phyloP scores from a whole-genome alignment of 30 jellyfish, hydroid and myxozoan species.

The Hydractinia symbiolongicarpus region DNA sequence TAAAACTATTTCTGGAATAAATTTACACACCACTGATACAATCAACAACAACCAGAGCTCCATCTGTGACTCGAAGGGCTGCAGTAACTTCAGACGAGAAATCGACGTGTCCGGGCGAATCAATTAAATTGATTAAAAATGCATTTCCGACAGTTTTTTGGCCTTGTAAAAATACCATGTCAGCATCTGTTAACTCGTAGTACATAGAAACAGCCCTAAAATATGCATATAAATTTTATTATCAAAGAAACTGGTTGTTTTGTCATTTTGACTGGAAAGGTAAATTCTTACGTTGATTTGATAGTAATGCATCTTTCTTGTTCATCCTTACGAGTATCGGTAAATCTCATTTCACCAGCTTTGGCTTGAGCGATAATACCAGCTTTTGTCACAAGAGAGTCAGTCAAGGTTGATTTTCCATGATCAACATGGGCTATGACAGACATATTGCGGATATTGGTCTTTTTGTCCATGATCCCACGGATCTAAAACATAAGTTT shows the following conservation, averaged over 20 bases:
- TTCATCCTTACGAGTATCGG: conserved; percentile 99
- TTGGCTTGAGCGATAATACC: conserved; percentile 98
- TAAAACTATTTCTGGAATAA: no score
- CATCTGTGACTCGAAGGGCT: conserved; percentile 99
- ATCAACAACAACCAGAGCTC: conserved; percentile 99
- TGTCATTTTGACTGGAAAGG: not conserved
- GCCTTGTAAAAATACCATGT: conserved; percentile 55
- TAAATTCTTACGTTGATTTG: conserved; percentile 77
- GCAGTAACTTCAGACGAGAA: conserved; percentile 99
- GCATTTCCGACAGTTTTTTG: conserved; percentile 87
- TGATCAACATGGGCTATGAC: conserved; percentile 99
- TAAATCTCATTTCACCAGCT: conserved; percentile 99
- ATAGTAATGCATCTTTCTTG: conserved; percentile 99
- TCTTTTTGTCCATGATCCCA: conserved; percentile 95
- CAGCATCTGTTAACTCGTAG: conserved; percentile 81
- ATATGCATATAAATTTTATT: not conserved
- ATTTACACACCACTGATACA: conserved; percentile 95
- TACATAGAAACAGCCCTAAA: conserved; percentile 97
- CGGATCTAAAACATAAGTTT: conserved; percentile 58
- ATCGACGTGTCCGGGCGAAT: conserved; percentile 99
- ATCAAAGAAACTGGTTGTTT: conserved; percentile 1
- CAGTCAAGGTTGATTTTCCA: conserved; percentile 98
- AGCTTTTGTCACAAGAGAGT: conserved; percentile 98
- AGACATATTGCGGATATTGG: conserved; percentile 98
- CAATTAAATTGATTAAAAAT: conserved; percentile 94